Percentiles rank a stretch among this genome's conserved stretches.
These are phyloP conservation scores for Cavia porcellus DNA, from an alignment of 2,113 vertebrate genomes.

Conservation along the genomic window DNA sequence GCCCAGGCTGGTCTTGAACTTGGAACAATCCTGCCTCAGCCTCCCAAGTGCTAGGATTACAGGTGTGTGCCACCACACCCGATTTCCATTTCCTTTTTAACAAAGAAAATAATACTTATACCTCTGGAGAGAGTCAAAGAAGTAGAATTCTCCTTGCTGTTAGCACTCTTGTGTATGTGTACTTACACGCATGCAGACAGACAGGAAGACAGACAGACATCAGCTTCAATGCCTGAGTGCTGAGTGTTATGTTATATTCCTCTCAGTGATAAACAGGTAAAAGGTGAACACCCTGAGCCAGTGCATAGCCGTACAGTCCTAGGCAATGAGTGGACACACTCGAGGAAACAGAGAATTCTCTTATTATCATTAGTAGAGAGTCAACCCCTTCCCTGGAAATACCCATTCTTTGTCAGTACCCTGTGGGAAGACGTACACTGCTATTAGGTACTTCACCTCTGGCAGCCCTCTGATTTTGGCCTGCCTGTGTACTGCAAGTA, in stretches of 20 bases:
- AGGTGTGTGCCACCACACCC: too few relatives aligned
- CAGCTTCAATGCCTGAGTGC: neutral
- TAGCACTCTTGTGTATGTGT: neutral
- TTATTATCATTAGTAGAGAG: neutral
- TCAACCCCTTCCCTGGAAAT: neutral
- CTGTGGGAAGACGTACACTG: neutral
- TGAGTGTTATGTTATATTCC: neutral
- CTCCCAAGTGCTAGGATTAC: too few relatives aligned
- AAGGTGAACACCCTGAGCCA: neutral
- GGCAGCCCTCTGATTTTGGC: neutral
- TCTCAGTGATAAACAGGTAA: neutral
- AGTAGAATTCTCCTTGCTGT: neutral
- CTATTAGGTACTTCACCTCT: neutral
- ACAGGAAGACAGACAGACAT: neutral
- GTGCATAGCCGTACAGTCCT: neutral
- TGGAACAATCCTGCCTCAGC: too few relatives aligned
- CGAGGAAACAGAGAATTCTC: neutral
- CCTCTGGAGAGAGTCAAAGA: neutral
- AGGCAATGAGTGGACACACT: neutral
- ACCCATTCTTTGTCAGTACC: neutral
- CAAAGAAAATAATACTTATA: conserved; percentile 7
- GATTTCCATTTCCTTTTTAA: neutral
- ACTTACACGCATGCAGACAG: accelerated
- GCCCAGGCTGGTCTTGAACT: too few relatives aligned
- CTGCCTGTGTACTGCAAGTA: neutral